phyloP scores from a whole-genome alignment of 2,113 vertebrate genomes.

The Dipodomys stephensi region DNA sequence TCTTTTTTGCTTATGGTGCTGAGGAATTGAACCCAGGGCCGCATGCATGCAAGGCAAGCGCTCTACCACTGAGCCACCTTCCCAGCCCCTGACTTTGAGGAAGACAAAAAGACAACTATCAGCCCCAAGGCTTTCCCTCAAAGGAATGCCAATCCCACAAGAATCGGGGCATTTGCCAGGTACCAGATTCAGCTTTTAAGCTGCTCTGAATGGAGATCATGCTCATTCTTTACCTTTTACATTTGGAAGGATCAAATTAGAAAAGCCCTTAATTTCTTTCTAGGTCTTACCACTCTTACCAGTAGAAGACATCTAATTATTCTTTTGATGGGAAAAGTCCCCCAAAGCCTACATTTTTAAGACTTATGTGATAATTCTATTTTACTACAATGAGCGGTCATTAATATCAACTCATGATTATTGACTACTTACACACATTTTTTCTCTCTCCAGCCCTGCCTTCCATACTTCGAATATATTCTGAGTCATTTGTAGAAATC shows the following conservation, averaged over 20 bases:
- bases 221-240: background rate
- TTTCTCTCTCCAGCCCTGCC: background rate
- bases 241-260: background rate
- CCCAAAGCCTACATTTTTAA: background rate
- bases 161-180: background rate
- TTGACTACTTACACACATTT: background rate
- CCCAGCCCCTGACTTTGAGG: background rate
- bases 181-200: background rate
- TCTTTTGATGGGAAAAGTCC: background rate
- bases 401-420: background rate
- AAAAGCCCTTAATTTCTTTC: background rate
- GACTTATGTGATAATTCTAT: background rate
- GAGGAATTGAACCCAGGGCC: too few relatives aligned
- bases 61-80: too few relatives aligned
- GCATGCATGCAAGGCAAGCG: too few relatives aligned
- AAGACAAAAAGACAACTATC: background rate
- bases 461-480: background rate
- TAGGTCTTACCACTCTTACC: background rate
- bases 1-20: too few relatives aligned
- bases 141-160: background rate
- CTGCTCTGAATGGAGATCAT: background rate
- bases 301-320: background rate
- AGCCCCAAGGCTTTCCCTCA: constrained; percentile 8
- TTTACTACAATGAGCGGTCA: background rate
- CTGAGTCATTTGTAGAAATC: background rate